Percentiles rank a stretch among this genome's conserved stretches.
Evolutionary conservation across 2,888 invertebrate genomes (phyloP).

Genomic region (Nebria brevicollis): DNA sequence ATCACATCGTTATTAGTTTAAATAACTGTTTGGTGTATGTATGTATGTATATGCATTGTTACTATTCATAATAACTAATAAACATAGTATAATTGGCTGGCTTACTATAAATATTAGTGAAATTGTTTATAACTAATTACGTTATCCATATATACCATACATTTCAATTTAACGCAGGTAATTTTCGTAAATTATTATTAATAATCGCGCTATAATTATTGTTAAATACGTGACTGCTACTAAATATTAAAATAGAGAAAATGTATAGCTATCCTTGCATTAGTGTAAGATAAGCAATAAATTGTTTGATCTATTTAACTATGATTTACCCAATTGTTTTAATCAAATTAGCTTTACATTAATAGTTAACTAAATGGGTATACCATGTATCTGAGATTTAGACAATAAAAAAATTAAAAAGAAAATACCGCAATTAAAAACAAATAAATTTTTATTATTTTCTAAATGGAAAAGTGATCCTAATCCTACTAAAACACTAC

Average conservation of each 20-base stretch:
- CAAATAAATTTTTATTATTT: background rate
- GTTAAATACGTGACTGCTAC: too few species aligned
- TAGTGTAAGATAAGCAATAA: background rate
- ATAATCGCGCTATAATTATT: too few species aligned
- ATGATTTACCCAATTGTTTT: background rate
- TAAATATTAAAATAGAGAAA: too few species aligned
- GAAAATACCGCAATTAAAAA: background rate
- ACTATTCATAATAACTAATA: background rate
- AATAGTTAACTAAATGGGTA: background rate
- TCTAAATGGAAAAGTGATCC: background rate
- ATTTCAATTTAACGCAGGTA: background rate
- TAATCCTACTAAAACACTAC: background rate
- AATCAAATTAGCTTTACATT: background rate
- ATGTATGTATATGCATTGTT: background rate
- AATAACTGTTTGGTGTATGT: constrained; percentile 23
- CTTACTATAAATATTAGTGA: background rate
- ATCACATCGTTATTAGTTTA: constrained; percentile 24
- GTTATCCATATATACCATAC: background rate
- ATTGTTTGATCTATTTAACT: background rate
- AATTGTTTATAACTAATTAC: constrained; percentile 13
- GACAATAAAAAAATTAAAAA: background rate
- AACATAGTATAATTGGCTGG: background rate
- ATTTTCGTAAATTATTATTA: too few species aligned
- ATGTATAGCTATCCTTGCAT: too few species aligned
- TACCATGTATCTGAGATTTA: background rate